phyloP scores from a whole-genome alignment of 2,797 vertebrate genomes.

The Clarias platycephalus region DNA sequence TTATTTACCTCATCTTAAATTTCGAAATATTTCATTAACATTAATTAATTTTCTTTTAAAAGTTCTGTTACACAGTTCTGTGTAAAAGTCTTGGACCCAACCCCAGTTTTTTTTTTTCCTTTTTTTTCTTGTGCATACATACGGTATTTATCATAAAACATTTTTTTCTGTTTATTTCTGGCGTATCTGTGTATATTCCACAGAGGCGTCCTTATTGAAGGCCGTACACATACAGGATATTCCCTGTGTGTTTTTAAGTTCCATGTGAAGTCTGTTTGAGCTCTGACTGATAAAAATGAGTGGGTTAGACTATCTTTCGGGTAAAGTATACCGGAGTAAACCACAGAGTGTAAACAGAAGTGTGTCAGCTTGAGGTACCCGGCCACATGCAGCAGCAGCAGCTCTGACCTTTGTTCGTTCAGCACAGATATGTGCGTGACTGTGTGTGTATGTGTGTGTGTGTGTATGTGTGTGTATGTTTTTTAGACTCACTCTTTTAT shows the following conservation, averaged over 20 bases:
- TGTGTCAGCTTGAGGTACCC: neutral
- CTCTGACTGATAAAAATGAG: neutral
- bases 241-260: too few species aligned
- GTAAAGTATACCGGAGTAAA: neutral
- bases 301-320: neutral
- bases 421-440: too few species aligned
- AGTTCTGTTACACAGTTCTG: too few species aligned
- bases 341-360: neutral
- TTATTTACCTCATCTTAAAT: neutral
- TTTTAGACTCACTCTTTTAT: neutral
- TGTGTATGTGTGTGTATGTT: neutral
- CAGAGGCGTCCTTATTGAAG: too few species aligned
- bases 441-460: neutral
- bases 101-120: too few species aligned
- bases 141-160: too few species aligned
- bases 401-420: too few species aligned
- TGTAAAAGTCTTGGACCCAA: too few species aligned
- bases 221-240: too few species aligned
- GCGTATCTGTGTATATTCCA: too few species aligned
- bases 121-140: too few species aligned
- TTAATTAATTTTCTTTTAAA: neutral
- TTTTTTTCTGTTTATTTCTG: too few species aligned
- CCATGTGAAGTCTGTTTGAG: neutral
- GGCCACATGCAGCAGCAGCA: neutral
- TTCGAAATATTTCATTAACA: neutral